Conservation (phyloP, 2,888 invertebrate genomes). For the Automeris io region DNA sequence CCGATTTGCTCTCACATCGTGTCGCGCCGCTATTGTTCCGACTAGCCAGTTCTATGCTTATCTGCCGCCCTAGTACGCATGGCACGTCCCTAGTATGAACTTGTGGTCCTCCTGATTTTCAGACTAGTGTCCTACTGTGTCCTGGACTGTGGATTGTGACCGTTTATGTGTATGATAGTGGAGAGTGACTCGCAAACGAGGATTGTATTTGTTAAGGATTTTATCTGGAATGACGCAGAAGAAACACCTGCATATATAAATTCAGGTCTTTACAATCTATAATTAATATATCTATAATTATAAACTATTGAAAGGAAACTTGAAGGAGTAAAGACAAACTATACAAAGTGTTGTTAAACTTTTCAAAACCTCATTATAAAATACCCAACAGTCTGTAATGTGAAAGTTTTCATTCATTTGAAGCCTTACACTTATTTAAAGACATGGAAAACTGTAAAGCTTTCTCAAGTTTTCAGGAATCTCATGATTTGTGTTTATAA, state of each 20-base stretch:
- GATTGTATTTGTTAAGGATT: conserved; percentile 55
- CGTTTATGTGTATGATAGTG: conserved; percentile 59
- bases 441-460: conserved; percentile 11
- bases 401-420: conserved; percentile 1
- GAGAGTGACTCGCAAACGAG: conserved; percentile 49
- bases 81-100: conserved; percentile 49
- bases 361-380: neutral
- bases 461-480: conserved; percentile 1
- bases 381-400: neutral
- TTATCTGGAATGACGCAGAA: conserved; percentile 41
- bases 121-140: conserved; percentile 33
- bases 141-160: conserved; percentile 55
- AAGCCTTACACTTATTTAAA: conserved; percentile 10
- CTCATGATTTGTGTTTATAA: no score
- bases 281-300: neutral
- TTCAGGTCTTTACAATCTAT: conserved; percentile 35
- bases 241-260: conserved; percentile 28
- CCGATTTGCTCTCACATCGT: conserved; percentile 29
- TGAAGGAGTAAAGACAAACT: neutral
- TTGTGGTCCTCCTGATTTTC: conserved; percentile 45
- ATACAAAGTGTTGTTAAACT: neutral
- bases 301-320: neutral
- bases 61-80: conserved; percentile 51
- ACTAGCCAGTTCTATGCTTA: conserved; percentile 47
- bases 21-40: conserved; percentile 42